Evolutionary conservation across 2,888 invertebrate genomes (phyloP).

Genomic region (Piscicola geometra): DNA sequence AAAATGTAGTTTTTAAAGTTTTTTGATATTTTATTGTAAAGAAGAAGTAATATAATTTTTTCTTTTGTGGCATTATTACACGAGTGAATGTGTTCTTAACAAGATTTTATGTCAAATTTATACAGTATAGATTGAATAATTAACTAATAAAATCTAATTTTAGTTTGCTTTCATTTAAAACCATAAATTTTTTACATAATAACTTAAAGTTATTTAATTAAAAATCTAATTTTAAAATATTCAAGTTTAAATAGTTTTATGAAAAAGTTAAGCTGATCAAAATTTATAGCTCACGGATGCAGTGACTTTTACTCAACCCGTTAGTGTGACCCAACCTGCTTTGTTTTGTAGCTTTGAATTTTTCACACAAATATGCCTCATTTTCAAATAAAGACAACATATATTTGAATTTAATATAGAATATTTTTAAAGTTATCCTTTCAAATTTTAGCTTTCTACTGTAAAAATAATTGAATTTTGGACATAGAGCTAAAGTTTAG

Average conservation of each 20-base stretch:
- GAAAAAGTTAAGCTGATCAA: too few relatives aligned
- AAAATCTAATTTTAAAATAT: neutral
- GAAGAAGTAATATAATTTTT: too few relatives aligned
- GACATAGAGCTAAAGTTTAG: neutral
- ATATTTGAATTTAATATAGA: neutral
- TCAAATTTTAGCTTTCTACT: neutral
- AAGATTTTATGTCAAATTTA: too few relatives aligned
- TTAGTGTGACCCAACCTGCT: neutral
- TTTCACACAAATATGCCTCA: too few relatives aligned
- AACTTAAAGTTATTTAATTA: neutral
- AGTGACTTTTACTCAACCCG: neutral
- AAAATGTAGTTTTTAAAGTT: too few relatives aligned
- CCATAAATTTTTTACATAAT: too few relatives aligned
- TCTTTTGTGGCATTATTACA: too few relatives aligned
- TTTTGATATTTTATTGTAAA: too few relatives aligned
- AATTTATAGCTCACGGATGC: conserved; percentile 11
- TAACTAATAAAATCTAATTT: too few relatives aligned
- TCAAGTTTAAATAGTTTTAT: neutral
- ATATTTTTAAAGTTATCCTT: neutral
- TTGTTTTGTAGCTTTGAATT: neutral
- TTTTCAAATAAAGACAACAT: neutral
- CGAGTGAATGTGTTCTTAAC: too few relatives aligned
- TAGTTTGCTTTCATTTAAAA: too few relatives aligned
- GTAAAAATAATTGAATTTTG: neutral
- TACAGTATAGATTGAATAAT: too few relatives aligned